Percentiles rank a stretch among this genome's conserved stretches.
Evolutionary conservation across 37 sponge, comb jelly and placozoan genomes (phyloP).

Genomic region (Amphimedon queenslandica): DNA sequence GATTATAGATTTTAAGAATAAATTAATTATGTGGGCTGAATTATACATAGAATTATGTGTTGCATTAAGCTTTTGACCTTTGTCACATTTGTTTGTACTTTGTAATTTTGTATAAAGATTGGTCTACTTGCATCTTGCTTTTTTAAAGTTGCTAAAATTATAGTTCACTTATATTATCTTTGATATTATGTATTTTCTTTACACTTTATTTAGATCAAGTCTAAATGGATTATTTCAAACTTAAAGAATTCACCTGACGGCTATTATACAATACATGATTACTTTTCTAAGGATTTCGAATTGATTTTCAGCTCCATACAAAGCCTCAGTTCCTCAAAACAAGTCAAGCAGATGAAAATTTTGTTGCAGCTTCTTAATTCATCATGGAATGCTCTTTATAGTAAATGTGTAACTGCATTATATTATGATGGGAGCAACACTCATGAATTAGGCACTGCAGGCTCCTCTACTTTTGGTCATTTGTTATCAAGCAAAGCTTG

Average conservation of each 20-base stretch:
- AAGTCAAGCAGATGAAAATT: conserved; percentile 20
- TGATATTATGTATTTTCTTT: too few relatives aligned
- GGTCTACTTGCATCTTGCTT: too few relatives aligned
- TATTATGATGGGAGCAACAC: conserved; percentile 25
- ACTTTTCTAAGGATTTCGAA: conserved; percentile 19
- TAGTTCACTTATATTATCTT: too few relatives aligned
- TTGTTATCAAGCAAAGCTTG: conserved; percentile 14
- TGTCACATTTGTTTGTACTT: too few relatives aligned
- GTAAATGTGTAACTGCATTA: conserved; percentile 10
- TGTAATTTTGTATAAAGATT: too few relatives aligned
- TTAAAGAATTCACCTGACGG: conserved; percentile 26
- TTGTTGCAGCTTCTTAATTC: conserved; percentile 20
- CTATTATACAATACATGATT: conserved; percentile 25
- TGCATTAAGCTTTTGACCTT: too few relatives aligned
- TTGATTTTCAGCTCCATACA: conserved; percentile 13
- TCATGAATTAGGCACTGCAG: conserved; percentile 6
- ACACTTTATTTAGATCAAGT: too few relatives aligned
- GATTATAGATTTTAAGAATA: too few relatives aligned
- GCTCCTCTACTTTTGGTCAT: conserved; percentile 30
- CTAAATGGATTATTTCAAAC: not conserved
- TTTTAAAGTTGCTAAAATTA: too few relatives aligned
- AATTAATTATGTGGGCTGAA: too few relatives aligned
- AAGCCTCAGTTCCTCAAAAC: not conserved
- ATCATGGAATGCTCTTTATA: conserved; percentile 33
- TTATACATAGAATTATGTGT: too few relatives aligned